Conservation (phyloP, 2,797 vertebrate genomes). For the Psittacula echo region DNA sequence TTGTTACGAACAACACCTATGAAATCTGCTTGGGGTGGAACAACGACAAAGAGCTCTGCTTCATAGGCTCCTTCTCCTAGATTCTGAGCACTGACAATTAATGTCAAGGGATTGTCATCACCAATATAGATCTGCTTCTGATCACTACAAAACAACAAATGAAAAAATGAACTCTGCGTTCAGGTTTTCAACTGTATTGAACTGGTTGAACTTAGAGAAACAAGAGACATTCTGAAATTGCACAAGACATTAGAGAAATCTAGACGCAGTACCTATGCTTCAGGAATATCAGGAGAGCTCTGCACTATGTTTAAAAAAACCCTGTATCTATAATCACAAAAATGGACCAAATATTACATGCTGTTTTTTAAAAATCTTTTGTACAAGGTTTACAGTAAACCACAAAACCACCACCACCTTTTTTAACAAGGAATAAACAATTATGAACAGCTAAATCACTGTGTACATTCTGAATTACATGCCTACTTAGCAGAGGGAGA, state of each 20-base stretch:
- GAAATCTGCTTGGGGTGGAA: slow-evolving; percentile 92
- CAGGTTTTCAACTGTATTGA: not conserved
- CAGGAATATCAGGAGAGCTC: not conserved
- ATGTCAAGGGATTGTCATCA: slow-evolving; percentile 92
- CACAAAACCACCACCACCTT: not conserved
- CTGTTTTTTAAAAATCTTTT: not conserved
- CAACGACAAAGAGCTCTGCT: slow-evolving; percentile 89
- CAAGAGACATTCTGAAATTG: not conserved
- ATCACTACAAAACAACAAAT: slow-evolving; percentile 79
- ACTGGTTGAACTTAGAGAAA: not conserved
- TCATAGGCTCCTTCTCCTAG: slow-evolving; percentile 95
- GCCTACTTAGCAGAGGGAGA: not conserved
- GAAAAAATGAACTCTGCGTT: not conserved
- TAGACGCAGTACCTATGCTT: not conserved
- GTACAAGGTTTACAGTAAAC: not conserved
- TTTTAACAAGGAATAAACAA: not conserved
- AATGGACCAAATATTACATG: not conserved
- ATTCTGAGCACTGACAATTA: slow-evolving; percentile 88
- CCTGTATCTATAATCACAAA: not conserved
- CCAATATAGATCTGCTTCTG: slow-evolving; percentile 92
- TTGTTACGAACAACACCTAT: slow-evolving; percentile 89
- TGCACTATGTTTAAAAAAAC: not conserved
- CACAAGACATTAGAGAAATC: not conserved
- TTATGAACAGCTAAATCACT: not conserved
- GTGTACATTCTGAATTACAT: not conserved